phyloP scores from a whole-genome alignment of 2,113 vertebrate species.

The Odobenus rosmarus region DNA sequence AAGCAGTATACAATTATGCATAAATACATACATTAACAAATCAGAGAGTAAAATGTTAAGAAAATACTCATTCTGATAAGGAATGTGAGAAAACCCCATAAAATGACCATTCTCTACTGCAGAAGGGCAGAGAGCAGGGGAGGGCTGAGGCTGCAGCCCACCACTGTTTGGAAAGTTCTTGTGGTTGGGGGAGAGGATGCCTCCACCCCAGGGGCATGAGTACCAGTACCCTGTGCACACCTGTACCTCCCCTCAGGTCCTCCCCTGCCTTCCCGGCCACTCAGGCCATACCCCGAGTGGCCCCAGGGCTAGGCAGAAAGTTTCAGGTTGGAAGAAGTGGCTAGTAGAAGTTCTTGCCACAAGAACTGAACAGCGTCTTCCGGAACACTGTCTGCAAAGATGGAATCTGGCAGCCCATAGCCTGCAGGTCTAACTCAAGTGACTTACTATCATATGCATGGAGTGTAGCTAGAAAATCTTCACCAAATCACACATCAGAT shows the following conservation, averaged over 20 bases:
- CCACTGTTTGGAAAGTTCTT: not conserved
- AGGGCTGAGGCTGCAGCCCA: accelerated
- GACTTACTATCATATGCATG: not conserved
- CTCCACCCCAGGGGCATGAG: too few species aligned
- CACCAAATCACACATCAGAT: not conserved
- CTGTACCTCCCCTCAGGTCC: not conserved
- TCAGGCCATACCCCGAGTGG: not conserved
- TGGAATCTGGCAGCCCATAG: not conserved
- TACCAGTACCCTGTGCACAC: not conserved
- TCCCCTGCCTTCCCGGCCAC: not conserved
- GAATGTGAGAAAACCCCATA: not conserved
- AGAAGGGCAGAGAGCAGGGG: not conserved
- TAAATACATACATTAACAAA: conserved; percentile 4
- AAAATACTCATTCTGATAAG: not conserved
- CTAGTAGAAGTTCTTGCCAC: not conserved
- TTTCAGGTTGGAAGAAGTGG: not conserved
- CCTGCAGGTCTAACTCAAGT: not conserved
- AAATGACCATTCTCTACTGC: not conserved
- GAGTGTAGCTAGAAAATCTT: not conserved
- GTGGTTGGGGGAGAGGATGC: not conserved
- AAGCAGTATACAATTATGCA: not conserved
- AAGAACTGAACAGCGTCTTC: not conserved
- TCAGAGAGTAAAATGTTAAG: not conserved
- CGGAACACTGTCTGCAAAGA: not conserved
- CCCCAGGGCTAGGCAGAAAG: not conserved